Conservation (phyloP, 2,797 vertebrate species). For the Octomys mimax region DNA sequence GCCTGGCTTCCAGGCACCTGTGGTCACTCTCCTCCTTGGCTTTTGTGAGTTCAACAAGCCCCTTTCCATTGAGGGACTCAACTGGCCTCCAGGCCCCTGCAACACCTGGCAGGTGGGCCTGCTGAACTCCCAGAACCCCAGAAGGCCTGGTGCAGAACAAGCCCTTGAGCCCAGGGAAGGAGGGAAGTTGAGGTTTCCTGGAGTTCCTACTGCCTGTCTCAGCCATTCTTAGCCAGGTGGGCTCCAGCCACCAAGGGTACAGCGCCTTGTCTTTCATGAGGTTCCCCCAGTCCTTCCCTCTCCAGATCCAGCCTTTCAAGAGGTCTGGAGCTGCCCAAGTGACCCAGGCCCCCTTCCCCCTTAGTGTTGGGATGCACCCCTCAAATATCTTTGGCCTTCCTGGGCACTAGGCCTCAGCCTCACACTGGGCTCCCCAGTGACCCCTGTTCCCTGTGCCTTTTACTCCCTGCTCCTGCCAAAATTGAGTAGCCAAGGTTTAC, state of each 20-base stretch:
- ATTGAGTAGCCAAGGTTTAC: background rate
- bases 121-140: background rate
- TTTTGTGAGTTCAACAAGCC: background rate
- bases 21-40: slow-evolving; percentile 24
- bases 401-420: background rate
- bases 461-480: background rate
- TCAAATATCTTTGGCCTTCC: background rate
- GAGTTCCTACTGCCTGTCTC: background rate
- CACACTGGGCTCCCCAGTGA: background rate
- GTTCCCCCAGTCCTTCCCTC: background rate
- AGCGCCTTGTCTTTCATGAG: background rate
- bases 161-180: background rate
- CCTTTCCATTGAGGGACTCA: background rate
- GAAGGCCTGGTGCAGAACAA: background rate
- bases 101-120: background rate
- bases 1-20: background rate
- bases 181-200: background rate
- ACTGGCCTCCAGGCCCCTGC: background rate
- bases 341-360: background rate
- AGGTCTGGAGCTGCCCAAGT: background rate
- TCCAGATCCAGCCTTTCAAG: slow-evolving; percentile 1
- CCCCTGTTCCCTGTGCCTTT: background rate
- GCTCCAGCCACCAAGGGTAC: background rate
- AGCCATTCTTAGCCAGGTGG: background rate
- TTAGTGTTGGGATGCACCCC: background rate